These are phyloP conservation scores for Menidia beryllina DNA, from an alignment of 2,113 vertebrate genomes.

Conservation along the genomic window DNA sequence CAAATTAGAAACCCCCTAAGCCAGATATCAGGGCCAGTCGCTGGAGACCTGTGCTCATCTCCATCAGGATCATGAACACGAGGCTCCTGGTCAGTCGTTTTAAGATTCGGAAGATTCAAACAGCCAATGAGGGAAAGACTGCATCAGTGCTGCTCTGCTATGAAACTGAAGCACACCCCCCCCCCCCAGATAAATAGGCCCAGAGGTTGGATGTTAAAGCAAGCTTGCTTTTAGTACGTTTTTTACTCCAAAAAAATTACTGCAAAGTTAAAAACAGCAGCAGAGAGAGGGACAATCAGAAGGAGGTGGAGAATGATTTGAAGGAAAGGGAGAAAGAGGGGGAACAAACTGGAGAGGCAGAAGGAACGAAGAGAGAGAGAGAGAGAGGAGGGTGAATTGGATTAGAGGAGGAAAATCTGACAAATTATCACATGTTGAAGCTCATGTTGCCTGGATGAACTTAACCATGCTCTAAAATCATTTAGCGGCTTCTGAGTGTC, in stretches of 20 bases:
- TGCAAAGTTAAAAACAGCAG: slow-evolving; percentile 6
- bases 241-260: slow-evolving; percentile 42
- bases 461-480: too few species aligned
- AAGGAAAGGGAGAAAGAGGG: too few species aligned
- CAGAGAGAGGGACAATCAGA: slow-evolving; percentile 3
- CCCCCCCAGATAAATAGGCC: too few species aligned
- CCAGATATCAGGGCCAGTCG: slow-evolving; percentile 30
- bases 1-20: slow-evolving; percentile 37
- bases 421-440: slow-evolving; percentile 21
- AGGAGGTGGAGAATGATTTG: not conserved
- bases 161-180: not conserved
- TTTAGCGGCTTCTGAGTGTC: too few species aligned
- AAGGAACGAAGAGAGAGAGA: too few species aligned
- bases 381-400: not conserved
- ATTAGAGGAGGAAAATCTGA: slow-evolving; percentile 20
- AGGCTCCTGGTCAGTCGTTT: too few species aligned
- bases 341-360: too few species aligned
- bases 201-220: too few species aligned
- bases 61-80: slow-evolving; percentile 20
- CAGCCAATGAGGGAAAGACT: too few species aligned
- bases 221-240: slow-evolving; percentile 20
- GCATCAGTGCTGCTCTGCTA: too few species aligned
- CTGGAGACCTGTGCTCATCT: slow-evolving; percentile 7
- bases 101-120: too few species aligned
- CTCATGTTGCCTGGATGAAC: slow-evolving; percentile 33